Evolutionary conservation across 2,888 invertebrate species (phyloP), one percentile per base, ranked within the genome.

Genomic region (Drosophila pseudotakahashii): DNA sequence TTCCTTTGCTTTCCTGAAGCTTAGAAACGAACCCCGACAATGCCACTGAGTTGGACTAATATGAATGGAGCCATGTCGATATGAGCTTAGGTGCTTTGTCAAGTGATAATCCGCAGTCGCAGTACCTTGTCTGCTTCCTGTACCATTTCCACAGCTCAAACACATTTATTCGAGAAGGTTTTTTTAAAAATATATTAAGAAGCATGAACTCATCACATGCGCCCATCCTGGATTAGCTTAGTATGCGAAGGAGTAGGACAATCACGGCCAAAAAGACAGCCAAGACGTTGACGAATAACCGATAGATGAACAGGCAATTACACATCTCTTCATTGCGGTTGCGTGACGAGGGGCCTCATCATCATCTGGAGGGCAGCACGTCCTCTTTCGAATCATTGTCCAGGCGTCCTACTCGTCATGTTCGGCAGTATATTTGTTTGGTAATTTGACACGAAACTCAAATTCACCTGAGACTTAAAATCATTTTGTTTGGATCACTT

Each of bases 1-100:
- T 62, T 41, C 69, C 70, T 45, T 52, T 68, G 59, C 67, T 58
- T 73, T 66, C 62, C 66, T 50, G 73, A n/a, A 53, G 45, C 64
- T 62, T 55, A 16, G 53, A 37, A 30, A 34, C 45, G 48, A 54
- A 32, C 30, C 34, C 52, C 48, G 51, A 78, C 68, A 58, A 73
- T 74, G 54, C 45, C 32, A 9, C 32, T 7, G 7, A 55, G 45
- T 44, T 14, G 32, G 39, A 45, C 45, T 53, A 53, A 54, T 54
- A 39, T 19, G 54, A 39, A 39, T 34, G 53, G 23, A 9, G 26
- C 13, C 45, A 34, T 16, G 68, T 39, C 45, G 23, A 23, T 53
- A 11, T 53, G 54, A 39, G 55, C 34, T 16, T 7, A 26, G 39
- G 13, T 68, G 32, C 34, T 62, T 72, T 54, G 73, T 54, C 48